Evolutionary conservation across 1,140 invertebrate species (phyloP).

Genomic region (Aphelinus certus): DNA sequence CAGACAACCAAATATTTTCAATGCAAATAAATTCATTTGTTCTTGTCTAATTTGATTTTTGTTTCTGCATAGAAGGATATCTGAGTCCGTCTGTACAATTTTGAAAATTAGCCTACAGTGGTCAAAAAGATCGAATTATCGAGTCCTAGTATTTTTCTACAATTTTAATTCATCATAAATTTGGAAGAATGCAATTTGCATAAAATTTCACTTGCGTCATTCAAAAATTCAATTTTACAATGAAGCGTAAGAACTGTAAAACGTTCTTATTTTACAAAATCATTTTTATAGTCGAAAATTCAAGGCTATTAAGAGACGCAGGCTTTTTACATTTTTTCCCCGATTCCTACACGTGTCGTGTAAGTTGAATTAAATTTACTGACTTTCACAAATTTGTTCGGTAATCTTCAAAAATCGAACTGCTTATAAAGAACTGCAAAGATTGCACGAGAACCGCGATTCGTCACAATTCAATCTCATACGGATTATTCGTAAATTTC

Average conservation of each 20-base stretch:
- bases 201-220: slow-evolving; percentile 36
- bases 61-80: slow-evolving; percentile 43
- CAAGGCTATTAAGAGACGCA: slow-evolving; percentile 32
- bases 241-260: slow-evolving; percentile 25
- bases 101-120: slow-evolving; percentile 41
- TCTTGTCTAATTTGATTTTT: slow-evolving; percentile 42
- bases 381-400: slow-evolving; percentile 17
- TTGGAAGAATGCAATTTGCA: slow-evolving; percentile 15
- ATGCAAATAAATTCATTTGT: slow-evolving; percentile 44
- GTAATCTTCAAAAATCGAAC: too few relatives aligned
- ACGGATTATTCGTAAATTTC: slow-evolving; percentile 11
- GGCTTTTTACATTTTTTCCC: slow-evolving; percentile 29
- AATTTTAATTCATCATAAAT: slow-evolving; percentile 37
- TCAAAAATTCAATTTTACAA: slow-evolving; percentile 30
- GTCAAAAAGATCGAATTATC: slow-evolving; percentile 38
- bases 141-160: slow-evolving; percentile 31
- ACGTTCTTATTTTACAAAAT: slow-evolving; percentile 24
- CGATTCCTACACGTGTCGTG: slow-evolving; percentile 20
- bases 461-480: slow-evolving; percentile 31
- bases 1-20: slow-evolving; percentile 35
- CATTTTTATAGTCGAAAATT: slow-evolving; percentile 28
- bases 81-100: slow-evolving; percentile 41
- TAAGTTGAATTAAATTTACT: slow-evolving; percentile 23
- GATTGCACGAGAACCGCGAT: slow-evolving; percentile 30
- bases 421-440: background rate